Conservation (phyloP, 2,113 vertebrate species). For the Poicephalus gulielmi region DNA sequence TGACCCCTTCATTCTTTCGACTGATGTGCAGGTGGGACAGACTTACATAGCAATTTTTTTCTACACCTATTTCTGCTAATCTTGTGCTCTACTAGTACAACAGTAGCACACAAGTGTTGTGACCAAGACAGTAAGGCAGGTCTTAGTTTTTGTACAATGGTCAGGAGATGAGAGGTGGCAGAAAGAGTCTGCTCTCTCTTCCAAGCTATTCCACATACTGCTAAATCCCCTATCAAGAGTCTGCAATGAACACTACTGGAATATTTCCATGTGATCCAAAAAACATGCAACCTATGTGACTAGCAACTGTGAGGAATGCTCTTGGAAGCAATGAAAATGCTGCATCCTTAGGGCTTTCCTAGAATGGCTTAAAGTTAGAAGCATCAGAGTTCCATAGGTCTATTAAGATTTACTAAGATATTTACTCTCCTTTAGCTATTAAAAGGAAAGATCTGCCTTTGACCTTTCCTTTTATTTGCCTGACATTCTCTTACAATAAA, state of each 20-base stretch:
- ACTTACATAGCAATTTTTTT: background rate
- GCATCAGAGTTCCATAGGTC: background rate
- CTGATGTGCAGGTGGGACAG: background rate
- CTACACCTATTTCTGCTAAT: background rate
- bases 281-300: background rate
- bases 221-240: background rate
- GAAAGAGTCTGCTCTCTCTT: background rate
- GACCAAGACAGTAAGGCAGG: background rate
- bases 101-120: background rate
- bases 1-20: background rate
- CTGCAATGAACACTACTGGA: background rate
- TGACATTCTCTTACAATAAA: constrained; percentile 72
- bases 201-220: background rate
- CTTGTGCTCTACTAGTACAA: background rate
- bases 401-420: constrained; percentile 69
- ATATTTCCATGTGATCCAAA: background rate
- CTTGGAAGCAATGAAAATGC: background rate
- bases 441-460: constrained; percentile 62
- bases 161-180: background rate
- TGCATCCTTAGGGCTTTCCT: background rate
- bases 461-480: constrained; percentile 72
- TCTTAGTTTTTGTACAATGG: background rate
- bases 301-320: background rate
- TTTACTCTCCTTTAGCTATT: constrained; percentile 66
- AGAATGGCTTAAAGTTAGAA: constrained; percentile 13